These are phyloP conservation scores for Sepioteuthis lessoniana DNA, from an alignment of 2,888 invertebrate genomes.

Conservation along the genomic window DNA sequence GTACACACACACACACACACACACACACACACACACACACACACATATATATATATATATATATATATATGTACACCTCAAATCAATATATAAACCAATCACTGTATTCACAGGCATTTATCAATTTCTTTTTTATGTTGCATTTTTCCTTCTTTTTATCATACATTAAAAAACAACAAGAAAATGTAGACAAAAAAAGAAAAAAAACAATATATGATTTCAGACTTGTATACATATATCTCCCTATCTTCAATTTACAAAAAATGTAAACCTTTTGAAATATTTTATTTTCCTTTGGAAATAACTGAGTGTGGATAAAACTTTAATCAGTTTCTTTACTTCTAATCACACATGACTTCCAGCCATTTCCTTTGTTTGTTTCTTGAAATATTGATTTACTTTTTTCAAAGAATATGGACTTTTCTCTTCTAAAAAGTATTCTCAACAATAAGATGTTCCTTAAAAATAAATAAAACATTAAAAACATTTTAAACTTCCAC, in stretches of 20 bases:
- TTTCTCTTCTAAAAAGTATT: neutral
- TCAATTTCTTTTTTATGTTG: neutral
- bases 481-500: neutral
- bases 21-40: neutral
- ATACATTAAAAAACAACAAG: neutral
- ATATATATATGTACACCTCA: neutral
- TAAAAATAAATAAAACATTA: neutral
- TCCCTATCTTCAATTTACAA: neutral
- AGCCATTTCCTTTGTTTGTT: conserved; percentile 11
- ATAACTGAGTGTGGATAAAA: conserved; percentile 7
- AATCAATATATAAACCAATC: neutral
- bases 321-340: conserved; percentile 33
- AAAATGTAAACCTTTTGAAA: neutral
- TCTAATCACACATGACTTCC: conserved; percentile 10
- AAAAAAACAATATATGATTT: neutral
- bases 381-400: neutral
- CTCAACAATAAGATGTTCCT: neutral
- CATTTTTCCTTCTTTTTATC: too few relatives aligned
- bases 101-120: neutral
- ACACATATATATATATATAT: neutral
- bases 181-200: neutral
- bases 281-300: conserved; percentile 18
- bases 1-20: neutral
- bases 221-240: neutral
- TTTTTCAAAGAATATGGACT: conserved; percentile 25